phyloP scores from a whole-genome alignment of 53 echinoderm and acorn worm species.

The Actinopyga echinites region DNA sequence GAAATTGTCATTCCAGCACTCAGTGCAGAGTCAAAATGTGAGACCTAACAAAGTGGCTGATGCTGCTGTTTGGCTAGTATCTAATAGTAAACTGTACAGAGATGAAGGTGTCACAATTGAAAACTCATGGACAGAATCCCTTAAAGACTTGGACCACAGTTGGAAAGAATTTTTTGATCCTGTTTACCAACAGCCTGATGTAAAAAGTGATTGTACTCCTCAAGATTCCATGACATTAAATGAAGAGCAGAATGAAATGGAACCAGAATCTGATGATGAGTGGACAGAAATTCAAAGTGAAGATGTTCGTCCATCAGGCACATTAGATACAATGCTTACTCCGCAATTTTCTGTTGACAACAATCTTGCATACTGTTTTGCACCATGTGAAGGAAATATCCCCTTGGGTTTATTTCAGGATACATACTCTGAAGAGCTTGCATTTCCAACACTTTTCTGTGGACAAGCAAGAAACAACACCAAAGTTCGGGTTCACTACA shows the following conservation, averaged over 20 bases:
- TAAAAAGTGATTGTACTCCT: background rate
- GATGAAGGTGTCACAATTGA: conserved; percentile 25
- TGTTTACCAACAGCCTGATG: too few relatives aligned
- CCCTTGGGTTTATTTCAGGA: too few relatives aligned
- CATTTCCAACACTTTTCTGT: too few relatives aligned
- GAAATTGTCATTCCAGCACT: conserved; percentile 35
- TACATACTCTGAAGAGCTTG: too few relatives aligned
- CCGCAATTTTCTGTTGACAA: too few relatives aligned
- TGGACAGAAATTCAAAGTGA: conserved; percentile 50
- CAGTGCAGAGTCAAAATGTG: conserved; percentile 45
- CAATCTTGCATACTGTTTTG: too few relatives aligned
- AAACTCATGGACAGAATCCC: background rate
- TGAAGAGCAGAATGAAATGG: background rate
- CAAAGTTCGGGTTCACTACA: conserved; percentile 14
- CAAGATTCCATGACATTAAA: background rate
- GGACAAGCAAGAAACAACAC: conserved; percentile 8
- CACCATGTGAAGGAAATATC: too few relatives aligned
- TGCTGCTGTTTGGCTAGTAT: conserved; percentile 52
- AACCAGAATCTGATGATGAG: too few relatives aligned
- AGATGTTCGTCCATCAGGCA: conserved; percentile 9
- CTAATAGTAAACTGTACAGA: too few relatives aligned
- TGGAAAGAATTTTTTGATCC: background rate
- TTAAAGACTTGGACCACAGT: background rate
- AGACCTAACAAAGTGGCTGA: conserved; percentile 46
- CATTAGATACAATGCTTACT: conserved; percentile 37